Evolutionary conservation across 2,113 vertebrate genomes (phyloP), one percentile per base, ranked within the genome.

Genomic region (Mormyrus iriodes): DNA sequence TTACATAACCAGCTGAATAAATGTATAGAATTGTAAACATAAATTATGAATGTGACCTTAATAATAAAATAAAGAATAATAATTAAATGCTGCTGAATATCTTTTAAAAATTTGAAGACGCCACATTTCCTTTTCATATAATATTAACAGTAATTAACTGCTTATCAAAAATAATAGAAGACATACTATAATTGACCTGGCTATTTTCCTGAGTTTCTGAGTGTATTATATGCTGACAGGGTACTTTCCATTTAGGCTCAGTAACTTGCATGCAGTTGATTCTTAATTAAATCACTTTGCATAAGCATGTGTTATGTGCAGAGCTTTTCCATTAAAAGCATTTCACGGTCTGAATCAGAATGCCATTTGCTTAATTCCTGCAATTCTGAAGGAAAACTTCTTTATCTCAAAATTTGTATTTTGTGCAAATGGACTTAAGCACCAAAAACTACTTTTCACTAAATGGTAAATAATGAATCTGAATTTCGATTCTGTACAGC

Each of bases 201-300:
- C 39, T 24, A 48, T 46, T 24, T 84, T 69, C 10, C 27, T 65
- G n/a, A 65, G 61, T 31, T 69, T 84, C 21, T 21, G 82, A 84
- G 3, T 48, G 19, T 27, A 48, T 84, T 46, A 84, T 84, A 46
- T 84, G 39, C 82, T 84, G 82, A 84, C 44, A 84, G 42, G 0
- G 19, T 48, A 21, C 19, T 84, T 84, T 84, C 82, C 82, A 48
- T 39, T 48, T 84, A 46, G 82, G 39, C 42, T 48, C 19, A n/a
- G 35, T 84, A 84, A 84, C 42, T 84, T 84, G 61, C 61, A 69
- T 69, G 17, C 73, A 27, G 82, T 46, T 84, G 39, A 84, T 84
- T 84, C 82, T 84, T 84, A 48, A 84, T 84, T 84, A 84, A 84
- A 84, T 46, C 39, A 84, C 21, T 24, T 24, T 46, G 44, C 44